Conservation (phyloP, 2,797 vertebrate species). For the Enteromius radiatus region DNA sequence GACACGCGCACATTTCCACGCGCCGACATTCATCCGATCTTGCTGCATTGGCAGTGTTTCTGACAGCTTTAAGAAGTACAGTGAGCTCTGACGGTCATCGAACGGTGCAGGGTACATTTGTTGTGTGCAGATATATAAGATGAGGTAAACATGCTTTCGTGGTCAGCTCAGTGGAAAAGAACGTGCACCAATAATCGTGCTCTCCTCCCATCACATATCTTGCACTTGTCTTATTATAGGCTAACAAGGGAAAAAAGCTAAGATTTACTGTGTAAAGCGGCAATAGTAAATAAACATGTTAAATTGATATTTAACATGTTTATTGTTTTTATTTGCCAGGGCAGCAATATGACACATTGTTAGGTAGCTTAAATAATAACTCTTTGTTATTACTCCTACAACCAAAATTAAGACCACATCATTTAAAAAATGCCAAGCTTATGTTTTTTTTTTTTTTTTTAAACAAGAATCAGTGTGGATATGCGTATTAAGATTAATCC, state of each 20-base stretch:
- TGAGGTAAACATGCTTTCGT: conserved; percentile 9
- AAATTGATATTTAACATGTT: neutral
- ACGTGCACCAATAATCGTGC: conserved; percentile 1
- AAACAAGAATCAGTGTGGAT: neutral
- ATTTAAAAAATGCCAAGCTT: neutral
- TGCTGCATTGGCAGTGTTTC: conserved; percentile 77
- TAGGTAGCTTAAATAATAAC: neutral
- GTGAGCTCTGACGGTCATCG: neutral
- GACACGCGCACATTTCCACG: conserved; percentile 63
- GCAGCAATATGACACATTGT: neutral
- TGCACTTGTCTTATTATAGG: neutral
- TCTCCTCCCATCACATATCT: conserved; percentile 9
- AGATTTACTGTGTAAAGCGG: neutral
- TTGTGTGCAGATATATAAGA: neutral
- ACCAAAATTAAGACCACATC: neutral
- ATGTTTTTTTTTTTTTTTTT: neutral
- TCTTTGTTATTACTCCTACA: neutral
- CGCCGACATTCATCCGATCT: conserved; percentile 65
- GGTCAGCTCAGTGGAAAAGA: conserved; percentile 2
- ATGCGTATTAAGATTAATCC: neutral
- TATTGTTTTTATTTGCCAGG: neutral
- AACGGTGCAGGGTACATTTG: neutral
- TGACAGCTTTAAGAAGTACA: conserved; percentile 78
- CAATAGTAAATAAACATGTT: neutral
- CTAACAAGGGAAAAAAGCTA: neutral